Evolutionary conservation across 2,888 invertebrate species (phyloP), one percentile per base, ranked within the genome.

Genomic region (Lordiphosa andalusiaca): DNA sequence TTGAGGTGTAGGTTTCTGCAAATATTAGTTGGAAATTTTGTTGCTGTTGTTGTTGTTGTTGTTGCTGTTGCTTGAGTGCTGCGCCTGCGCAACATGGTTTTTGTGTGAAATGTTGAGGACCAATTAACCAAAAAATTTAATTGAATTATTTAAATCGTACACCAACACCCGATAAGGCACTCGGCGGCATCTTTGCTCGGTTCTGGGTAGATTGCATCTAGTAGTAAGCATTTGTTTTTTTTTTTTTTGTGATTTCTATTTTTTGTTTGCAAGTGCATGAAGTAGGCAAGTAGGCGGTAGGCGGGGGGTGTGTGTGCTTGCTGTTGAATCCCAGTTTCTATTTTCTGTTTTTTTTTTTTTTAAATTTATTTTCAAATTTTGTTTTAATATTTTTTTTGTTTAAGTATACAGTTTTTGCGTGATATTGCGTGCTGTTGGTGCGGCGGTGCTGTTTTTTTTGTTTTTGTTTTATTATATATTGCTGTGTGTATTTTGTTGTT

Each of bases 1-100:
- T 88, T 86, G 86, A 87, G 77, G 70, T 88, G 88, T 68, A 85
- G 84, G 63, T 88, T 88, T 87, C 88, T 88, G 88, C 64, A 86
- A 88, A 68, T 69, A 86, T 73, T 65, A 53, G 41, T 75, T 52
- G 40, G 60, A 51, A 67, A 59, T 67, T 42, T 47, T 62, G 50
- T 56, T 53, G 55, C 62, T 53, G 54, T 60, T 58, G 40, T 30
- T 64, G 58, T 46, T 53, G 54, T 60, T 58, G 40, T 30, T 64
- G 58, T 46, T 56, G 51, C 38, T 73, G 76, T 36, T 81, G 80
- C 41, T 77, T 65, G 65, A 65, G 70, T 82, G 76, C 77, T 78
- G 77, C 77, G 77, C 77, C 77, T 84, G 77, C 77, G 77, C 77
- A 77, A 77, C 82, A 77, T 74, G 55, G 62, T 48, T 25, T 25